phyloP scores from a whole-genome alignment of 1,140 invertebrate species.

The Chymomyza costata region DNA sequence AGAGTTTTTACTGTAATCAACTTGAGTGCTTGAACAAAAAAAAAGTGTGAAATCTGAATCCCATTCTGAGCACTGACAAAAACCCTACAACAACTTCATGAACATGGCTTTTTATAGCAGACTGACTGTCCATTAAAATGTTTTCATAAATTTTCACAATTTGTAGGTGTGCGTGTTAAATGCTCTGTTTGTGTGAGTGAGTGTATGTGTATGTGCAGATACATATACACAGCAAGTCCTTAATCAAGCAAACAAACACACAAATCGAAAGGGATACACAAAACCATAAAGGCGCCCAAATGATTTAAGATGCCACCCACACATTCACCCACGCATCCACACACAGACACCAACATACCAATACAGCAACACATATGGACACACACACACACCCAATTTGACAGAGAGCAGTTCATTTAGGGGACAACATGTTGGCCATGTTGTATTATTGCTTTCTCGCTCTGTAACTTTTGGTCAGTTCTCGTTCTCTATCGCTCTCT shows the following conservation, averaged over 20 bases:
- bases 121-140: constrained; percentile 64
- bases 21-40: too few relatives aligned
- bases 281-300: constrained; percentile 39
- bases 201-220: constrained; percentile 10
- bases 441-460: constrained; percentile 18
- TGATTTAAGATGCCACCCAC: constrained; percentile 51
- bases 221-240: constrained; percentile 4
- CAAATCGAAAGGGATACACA: constrained; percentile 44
- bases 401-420: constrained; percentile 60
- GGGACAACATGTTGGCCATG: constrained; percentile 15
- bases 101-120: too few relatives aligned
- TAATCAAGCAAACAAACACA: constrained; percentile 61
- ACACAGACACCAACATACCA: too few relatives aligned
- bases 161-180: constrained; percentile 42
- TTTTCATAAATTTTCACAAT: constrained; percentile 44
- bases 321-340: neutral
- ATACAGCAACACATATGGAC: constrained; percentile 15
- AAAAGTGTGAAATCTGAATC: too few relatives aligned
- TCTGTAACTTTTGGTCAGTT: constrained; percentile 18
- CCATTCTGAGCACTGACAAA: too few relatives aligned
- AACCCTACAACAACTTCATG: too few relatives aligned
- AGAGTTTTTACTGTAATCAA: too few relatives aligned
- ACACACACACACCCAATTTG: constrained; percentile 21
- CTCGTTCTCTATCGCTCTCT: neutral
- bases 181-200: constrained; percentile 5